A percentile compares a stretch with the other conserved stretches of the same genome.
Evolutionary conservation across 2,113 vertebrate genomes (phyloP).

Genomic region (Prunella fulvescens): DNA sequence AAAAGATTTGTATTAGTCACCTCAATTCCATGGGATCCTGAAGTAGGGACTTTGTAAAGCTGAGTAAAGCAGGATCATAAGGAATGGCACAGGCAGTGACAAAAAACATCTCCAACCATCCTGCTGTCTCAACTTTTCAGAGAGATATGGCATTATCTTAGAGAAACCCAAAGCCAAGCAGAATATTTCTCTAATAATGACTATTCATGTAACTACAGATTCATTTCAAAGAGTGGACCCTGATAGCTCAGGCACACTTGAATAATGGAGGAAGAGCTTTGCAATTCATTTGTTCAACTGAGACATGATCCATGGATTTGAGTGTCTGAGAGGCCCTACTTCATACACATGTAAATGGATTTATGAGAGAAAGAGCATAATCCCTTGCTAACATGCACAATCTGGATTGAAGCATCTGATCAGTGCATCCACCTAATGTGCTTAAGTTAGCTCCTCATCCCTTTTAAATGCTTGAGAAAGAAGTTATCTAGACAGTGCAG

Average conservation of each 20-base stretch:
- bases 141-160: not conserved
- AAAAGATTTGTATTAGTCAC: not conserved
- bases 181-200: not conserved
- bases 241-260: not conserved
- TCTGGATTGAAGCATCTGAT: not conserved
- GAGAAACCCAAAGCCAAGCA: not conserved
- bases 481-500: not conserved
- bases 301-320: not conserved
- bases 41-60: not conserved
- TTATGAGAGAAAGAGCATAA: not conserved
- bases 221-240: not conserved
- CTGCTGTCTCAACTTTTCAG: not conserved
- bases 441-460: not conserved
- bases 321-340: not conserved
- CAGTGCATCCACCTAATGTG: not conserved
- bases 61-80: not conserved
- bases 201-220: not conserved
- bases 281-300: not conserved
- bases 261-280: not conserved
- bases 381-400: not conserved
- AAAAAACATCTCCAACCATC: not conserved
- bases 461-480: not conserved
- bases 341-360: not conserved
- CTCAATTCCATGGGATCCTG: not conserved
- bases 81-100: not conserved